These are phyloP conservation scores for Oophaga pumilio DNA, from an alignment of 2,113 vertebrate species.

Conservation along the genomic window DNA sequence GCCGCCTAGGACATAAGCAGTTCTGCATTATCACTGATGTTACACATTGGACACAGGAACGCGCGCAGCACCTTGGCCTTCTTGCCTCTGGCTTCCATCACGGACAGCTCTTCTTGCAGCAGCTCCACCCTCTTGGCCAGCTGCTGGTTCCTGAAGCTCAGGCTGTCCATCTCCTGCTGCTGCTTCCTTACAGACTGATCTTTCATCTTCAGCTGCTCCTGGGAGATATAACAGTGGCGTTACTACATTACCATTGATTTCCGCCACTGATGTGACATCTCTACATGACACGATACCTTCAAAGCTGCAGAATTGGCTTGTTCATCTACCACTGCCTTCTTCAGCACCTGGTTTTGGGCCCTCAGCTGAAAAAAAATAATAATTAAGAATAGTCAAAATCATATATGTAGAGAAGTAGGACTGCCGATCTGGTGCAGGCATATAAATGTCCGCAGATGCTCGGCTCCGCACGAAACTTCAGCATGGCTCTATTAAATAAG, in stretches of 20 bases:
- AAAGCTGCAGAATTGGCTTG: slow-evolving; percentile 86
- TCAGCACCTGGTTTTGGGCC: slow-evolving; percentile 97
- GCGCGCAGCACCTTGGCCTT: slow-evolving; percentile 81
- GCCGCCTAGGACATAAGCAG: too few relatives aligned
- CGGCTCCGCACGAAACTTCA: too few relatives aligned
- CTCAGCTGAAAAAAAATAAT: slow-evolving; percentile 80
- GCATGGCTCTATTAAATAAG: too few relatives aligned
- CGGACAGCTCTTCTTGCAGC: slow-evolving; percentile 89
- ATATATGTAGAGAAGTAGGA: not conserved
- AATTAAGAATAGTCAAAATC: not conserved
- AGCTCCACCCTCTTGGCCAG: slow-evolving; percentile 94
- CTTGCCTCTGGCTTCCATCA: slow-evolving; percentile 85
- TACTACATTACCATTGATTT: not conserved
- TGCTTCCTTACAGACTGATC: slow-evolving; percentile 93
- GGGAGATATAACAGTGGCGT: slow-evolving; percentile 12
- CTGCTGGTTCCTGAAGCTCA: slow-evolving; percentile 95
- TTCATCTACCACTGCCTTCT: slow-evolving; percentile 96
- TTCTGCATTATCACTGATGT: too few relatives aligned
- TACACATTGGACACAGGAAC: not conserved
- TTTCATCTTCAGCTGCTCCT: slow-evolving; percentile 96
- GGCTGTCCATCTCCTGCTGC: slow-evolving; percentile 98
- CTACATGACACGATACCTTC: slow-evolving; percentile 79
- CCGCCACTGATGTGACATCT: not conserved
- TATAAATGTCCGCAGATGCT: too few relatives aligned
- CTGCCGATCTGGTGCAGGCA: too few relatives aligned